A percentile compares a stretch with the other conserved stretches of the same genome.
These are phyloP conservation scores for Leucoraja erinaceus DNA, from an alignment of 2,113 vertebrate species.

Conservation along the genomic window DNA sequence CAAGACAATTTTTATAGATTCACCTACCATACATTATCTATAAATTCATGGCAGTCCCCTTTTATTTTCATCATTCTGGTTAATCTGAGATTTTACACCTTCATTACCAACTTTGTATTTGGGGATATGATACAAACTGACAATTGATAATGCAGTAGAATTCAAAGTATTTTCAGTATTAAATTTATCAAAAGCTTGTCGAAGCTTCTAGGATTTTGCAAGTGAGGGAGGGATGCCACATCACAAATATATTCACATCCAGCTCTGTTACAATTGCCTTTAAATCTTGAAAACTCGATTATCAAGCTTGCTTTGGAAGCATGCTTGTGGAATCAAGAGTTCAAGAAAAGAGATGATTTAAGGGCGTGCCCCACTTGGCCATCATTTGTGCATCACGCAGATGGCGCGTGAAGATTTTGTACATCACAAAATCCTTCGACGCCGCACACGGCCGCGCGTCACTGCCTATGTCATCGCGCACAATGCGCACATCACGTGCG, in stretches of 20 bases:
- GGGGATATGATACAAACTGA: background rate
- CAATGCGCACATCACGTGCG: too few relatives aligned
- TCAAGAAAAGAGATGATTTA: background rate
- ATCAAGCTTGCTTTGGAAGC: background rate
- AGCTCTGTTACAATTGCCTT: background rate
- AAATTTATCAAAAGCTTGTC: background rate
- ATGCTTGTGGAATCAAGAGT: background rate
- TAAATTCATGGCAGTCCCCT: too few relatives aligned
- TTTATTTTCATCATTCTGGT: too few relatives aligned
- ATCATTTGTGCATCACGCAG: too few relatives aligned
- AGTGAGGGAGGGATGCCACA: background rate
- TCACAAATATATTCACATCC: background rate
- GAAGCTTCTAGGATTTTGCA: background rate
- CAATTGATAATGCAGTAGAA: background rate
- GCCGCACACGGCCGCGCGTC: too few relatives aligned
- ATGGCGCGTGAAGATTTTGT: too few relatives aligned
- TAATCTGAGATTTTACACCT: background rate
- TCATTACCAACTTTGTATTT: constrained; percentile 4
- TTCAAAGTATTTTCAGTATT: constrained; percentile 6
- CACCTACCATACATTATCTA: background rate
- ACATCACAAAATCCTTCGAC: too few relatives aligned
- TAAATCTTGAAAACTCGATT: background rate
- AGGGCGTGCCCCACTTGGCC: too few relatives aligned
- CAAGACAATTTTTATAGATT: background rate
- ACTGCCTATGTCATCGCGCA: too few relatives aligned